Conservation (phyloP, 2,797 vertebrate genomes). For the Lepilemur septentrionalis region DNA sequence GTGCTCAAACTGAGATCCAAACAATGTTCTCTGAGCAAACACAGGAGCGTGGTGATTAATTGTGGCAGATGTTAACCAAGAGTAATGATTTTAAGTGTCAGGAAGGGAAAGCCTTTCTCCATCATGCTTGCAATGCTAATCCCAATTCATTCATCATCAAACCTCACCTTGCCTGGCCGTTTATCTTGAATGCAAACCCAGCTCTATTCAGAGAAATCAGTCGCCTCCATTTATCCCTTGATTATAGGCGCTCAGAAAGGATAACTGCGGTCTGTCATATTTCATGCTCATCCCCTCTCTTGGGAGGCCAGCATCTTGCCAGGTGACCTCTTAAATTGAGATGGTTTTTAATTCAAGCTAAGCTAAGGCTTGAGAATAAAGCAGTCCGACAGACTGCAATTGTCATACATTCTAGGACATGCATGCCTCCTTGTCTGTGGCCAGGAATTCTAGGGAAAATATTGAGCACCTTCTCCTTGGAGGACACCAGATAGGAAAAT, state of each 20-base stretch:
- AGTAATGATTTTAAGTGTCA: constrained; percentile 70
- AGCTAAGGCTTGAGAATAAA: background rate
- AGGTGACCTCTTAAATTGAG: background rate
- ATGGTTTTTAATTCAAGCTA: background rate
- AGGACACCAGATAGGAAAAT: background rate
- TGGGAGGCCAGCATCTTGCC: background rate
- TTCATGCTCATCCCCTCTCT: background rate
- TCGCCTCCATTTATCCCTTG: constrained; percentile 47
- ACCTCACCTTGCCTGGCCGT: constrained; percentile 43
- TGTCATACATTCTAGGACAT: background rate
- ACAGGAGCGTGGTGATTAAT: constrained; percentile 56
- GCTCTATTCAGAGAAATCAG: constrained; percentile 50
- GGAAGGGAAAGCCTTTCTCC: constrained; percentile 59
- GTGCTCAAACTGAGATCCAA: constrained; percentile 30
- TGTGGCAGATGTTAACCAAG: constrained; percentile 66
- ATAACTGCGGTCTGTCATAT: background rate
- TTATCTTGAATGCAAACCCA: constrained; percentile 62
- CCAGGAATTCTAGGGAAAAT: background rate
- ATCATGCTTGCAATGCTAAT: constrained; percentile 62
- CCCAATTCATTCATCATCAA: constrained; percentile 67
- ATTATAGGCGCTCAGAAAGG: background rate
- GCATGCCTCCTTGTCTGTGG: background rate
- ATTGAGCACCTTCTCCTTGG: background rate
- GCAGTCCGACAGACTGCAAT: background rate
- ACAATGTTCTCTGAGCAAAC: constrained; percentile 49